A percentile compares a stretch with the other conserved stretches of the same genome.
Conservation (phyloP, 2,113 vertebrate genomes). For the Rhineura floridana region DNA sequence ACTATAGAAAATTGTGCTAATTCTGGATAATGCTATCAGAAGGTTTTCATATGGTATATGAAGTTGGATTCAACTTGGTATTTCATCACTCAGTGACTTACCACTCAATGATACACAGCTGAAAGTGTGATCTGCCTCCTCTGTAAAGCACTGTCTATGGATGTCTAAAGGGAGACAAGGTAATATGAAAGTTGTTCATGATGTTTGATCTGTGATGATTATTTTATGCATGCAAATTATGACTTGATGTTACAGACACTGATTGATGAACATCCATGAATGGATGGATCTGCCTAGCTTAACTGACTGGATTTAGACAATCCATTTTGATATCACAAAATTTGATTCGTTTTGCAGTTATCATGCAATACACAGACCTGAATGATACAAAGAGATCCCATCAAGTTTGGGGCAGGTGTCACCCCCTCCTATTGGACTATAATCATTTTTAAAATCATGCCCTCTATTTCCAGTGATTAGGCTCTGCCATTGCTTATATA, state of each 20-base stretch:
- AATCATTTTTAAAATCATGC: background rate
- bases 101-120: background rate
- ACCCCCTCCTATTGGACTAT: background rate
- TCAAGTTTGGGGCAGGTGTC: too few relatives aligned
- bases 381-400: background rate
- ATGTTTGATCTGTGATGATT: background rate
- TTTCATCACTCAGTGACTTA: background rate
- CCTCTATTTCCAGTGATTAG: too few relatives aligned
- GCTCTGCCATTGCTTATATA: too few relatives aligned
- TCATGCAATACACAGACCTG: background rate
- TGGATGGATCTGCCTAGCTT: background rate
- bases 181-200: background rate
- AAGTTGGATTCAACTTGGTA: background rate
- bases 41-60: background rate
- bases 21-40: background rate
- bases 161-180: background rate
- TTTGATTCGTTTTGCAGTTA: background rate
- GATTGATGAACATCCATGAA: background rate
- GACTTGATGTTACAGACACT: background rate
- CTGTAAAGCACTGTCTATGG: background rate
- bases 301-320: background rate
- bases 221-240: background rate
- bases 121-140: background rate
- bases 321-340: background rate
- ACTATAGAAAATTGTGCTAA: background rate